Conservation (phyloP, 2,888 invertebrate species). For the Hydrotaea cyrtoneurina region DNA sequence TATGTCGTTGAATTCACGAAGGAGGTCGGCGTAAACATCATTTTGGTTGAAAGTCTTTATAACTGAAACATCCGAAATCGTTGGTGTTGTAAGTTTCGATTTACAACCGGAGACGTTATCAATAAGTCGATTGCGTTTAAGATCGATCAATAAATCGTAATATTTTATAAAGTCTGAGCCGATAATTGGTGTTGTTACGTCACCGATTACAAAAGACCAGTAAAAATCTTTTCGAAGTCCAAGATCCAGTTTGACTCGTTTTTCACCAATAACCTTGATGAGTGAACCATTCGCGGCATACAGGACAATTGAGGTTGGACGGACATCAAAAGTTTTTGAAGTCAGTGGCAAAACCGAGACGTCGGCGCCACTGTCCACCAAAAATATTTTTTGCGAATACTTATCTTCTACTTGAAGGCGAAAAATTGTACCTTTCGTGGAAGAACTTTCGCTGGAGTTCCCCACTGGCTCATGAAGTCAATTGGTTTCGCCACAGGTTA, state of each 20-base stretch:
- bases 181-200: conserved; percentile 21
- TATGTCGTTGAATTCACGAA: neutral
- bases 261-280: conserved; percentile 54
- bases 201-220: conserved; percentile 52
- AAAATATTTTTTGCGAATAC: conserved; percentile 9
- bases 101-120: conserved; percentile 22
- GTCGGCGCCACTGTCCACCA: conserved; percentile 29
- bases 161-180: conserved; percentile 16
- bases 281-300: conserved; percentile 53
- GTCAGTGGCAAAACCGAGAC: conserved; percentile 12
- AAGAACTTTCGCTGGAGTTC: conserved; percentile 12
- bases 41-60: neutral
- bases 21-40: neutral
- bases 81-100: neutral
- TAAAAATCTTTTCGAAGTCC: conserved; percentile 35
- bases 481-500: neutral
- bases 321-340: neutral
- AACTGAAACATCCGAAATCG: neutral
- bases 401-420: conserved; percentile 33
- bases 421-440: conserved; percentile 24
- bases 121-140: conserved; percentile 40
- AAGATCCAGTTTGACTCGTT: conserved; percentile 46
- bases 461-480: conserved; percentile 26
- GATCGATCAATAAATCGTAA: conserved; percentile 42
- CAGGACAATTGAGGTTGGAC: neutral